Evolutionary conservation across 1,140 invertebrate species (phyloP).

Genomic region (Sycobia sp.): DNA sequence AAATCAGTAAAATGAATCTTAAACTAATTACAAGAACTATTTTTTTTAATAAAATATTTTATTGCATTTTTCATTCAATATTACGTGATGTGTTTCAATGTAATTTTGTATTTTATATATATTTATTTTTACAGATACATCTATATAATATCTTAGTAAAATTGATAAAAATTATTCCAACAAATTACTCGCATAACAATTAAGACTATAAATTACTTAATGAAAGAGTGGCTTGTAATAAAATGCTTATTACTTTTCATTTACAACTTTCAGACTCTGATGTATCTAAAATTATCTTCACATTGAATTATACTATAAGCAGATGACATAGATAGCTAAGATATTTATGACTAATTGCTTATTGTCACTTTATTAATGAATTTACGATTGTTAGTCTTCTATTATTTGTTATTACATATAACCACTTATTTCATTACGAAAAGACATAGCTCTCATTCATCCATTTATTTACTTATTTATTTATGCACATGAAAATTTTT

Average conservation of each 20-base stretch:
- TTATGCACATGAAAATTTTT: not conserved
- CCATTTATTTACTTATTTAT: not conserved
- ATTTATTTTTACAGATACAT: too few relatives aligned
- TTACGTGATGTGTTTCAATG: not conserved
- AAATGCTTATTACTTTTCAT: constrained; percentile 4
- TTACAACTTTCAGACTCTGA: constrained; percentile 2
- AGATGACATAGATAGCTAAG: not conserved
- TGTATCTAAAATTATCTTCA: not conserved
- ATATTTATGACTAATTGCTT: constrained; percentile 11
- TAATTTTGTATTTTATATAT: too few relatives aligned
- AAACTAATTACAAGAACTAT: not conserved
- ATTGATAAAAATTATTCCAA: constrained; percentile 11
- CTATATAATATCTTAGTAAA: constrained; percentile 19
- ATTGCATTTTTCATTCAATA: constrained; percentile 3
- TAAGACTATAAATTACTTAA: constrained; percentile 8
- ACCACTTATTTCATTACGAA: constrained; percentile 9
- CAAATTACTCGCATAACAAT: constrained; percentile 1
- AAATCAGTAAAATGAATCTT: constrained; percentile 15
- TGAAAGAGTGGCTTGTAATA: not conserved
- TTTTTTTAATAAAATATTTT: not conserved
- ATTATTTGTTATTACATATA: not conserved
- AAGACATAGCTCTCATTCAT: not conserved
- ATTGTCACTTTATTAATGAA: constrained; percentile 12
- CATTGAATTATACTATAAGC: constrained; percentile 4
- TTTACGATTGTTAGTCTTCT: not conserved